phyloP scores from a whole-genome alignment of 2,888 invertebrate genomes.

The Hydrotaea cyrtoneurina region DNA sequence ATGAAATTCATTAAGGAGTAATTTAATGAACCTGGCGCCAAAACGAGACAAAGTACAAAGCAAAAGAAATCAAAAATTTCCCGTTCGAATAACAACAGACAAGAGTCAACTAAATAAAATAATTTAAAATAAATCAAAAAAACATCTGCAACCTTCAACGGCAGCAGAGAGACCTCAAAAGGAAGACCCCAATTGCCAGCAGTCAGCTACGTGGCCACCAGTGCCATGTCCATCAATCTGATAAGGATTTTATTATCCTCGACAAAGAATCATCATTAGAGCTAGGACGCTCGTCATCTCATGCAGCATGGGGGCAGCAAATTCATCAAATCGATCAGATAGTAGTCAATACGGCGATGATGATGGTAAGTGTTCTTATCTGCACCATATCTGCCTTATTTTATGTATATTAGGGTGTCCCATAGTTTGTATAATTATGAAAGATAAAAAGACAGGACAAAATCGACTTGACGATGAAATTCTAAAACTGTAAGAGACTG shows the following conservation, averaged over 20 bases:
- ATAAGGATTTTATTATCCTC: constrained; percentile 23
- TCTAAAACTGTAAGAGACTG: too few relatives aligned
- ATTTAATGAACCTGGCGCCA: neutral
- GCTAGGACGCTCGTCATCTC: constrained; percentile 4
- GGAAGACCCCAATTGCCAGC: neutral
- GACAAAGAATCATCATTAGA: constrained; percentile 1
- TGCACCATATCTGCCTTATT: neutral
- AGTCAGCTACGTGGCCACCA: neutral
- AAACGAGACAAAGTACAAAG: neutral
- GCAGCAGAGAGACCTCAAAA: neutral
- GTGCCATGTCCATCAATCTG: constrained; percentile 15
- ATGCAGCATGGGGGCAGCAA: constrained; percentile 79
- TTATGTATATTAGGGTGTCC: too few relatives aligned
- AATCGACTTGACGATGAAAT: too few relatives aligned
- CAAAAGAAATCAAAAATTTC: neutral
- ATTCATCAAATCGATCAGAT: constrained; percentile 79
- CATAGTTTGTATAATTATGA: too few relatives aligned
- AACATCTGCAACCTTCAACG: neutral
- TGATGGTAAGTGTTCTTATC: constrained; percentile 76
- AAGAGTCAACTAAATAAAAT: neutral
- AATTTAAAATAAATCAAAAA: neutral
- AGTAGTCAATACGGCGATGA: constrained; percentile 79
- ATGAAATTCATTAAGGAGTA: neutral
- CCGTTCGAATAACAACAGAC: neutral
- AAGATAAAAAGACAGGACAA: too few relatives aligned